phyloP scores from a whole-genome alignment of 2,113 vertebrate species.

The Ovis aries region DNA sequence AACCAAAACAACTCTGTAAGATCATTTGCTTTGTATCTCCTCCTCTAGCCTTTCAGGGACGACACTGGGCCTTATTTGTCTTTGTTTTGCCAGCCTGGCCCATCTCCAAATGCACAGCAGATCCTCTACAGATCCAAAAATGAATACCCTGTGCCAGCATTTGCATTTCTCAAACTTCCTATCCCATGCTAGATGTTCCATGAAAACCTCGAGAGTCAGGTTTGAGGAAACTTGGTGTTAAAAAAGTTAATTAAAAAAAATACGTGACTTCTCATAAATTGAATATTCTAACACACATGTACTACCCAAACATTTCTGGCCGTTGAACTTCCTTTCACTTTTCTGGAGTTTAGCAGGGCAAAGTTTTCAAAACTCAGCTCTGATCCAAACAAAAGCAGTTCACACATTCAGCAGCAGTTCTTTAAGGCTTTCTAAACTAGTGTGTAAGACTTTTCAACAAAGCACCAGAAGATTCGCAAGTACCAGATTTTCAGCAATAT shows the following conservation, averaged over 20 bases:
- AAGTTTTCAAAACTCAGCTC: conserved; percentile 7
- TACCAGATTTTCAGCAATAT: conserved; percentile 27
- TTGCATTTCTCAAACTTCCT: not conserved
- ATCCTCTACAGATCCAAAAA: not conserved
- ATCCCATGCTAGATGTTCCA: not conserved
- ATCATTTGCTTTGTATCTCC: not conserved
- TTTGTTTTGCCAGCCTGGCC: not conserved
- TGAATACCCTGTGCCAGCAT: not conserved
- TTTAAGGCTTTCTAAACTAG: conserved; percentile 16
- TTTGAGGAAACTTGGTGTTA: not conserved
- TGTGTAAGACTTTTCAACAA: not conserved
- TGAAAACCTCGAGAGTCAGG: not conserved
- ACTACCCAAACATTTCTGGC: not conserved
- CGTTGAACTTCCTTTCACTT: not conserved
- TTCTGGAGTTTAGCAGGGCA: not conserved
- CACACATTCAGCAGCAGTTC: not conserved
- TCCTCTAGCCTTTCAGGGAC: not conserved
- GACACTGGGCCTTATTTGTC: not conserved
- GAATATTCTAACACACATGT: not conserved
- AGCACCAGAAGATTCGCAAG: not conserved
- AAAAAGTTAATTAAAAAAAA: not conserved
- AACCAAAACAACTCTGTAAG: not conserved
- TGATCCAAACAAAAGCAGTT: conserved; percentile 22
- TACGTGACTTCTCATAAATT: not conserved
- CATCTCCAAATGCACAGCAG: not conserved